These are phyloP conservation scores for Morone chrysops DNA, from an alignment of 2,113 vertebrate species.

Conservation along the genomic window DNA sequence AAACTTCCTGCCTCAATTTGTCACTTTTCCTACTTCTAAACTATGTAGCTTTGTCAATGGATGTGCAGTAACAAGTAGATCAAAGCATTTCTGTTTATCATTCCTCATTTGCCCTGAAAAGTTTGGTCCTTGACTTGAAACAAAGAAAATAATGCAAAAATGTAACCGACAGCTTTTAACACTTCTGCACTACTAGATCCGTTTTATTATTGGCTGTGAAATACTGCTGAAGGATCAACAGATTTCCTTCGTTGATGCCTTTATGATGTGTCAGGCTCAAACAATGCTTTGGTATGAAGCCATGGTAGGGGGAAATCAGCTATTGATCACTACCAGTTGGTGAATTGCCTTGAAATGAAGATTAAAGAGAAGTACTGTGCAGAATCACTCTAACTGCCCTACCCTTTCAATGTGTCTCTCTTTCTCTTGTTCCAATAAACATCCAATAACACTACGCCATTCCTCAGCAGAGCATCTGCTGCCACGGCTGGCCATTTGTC, in stretches of 20 bases:
- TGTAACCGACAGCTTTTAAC: neutral
- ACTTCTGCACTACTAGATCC: neutral
- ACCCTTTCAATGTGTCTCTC: constrained; percentile 40
- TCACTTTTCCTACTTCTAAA: neutral
- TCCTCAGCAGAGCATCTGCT: constrained; percentile 68
- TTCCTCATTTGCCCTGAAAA: neutral
- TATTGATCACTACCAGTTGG: constrained; percentile 63
- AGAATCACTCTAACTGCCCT: constrained; percentile 42
- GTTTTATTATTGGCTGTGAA: constrained; percentile 32
- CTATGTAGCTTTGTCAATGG: neutral
- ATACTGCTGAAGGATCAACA: constrained; percentile 18
- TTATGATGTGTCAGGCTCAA: constrained; percentile 47
- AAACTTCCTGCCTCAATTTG: constrained; percentile 13
- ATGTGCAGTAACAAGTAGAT: neutral
- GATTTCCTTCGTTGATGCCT: constrained; percentile 38
- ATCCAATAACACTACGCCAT: constrained; percentile 60
- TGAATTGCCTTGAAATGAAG: constrained; percentile 67
- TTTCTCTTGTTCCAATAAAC: constrained; percentile 66
- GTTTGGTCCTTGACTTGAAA: neutral
- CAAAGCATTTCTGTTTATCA: neutral
- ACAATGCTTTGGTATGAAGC: constrained; percentile 53
- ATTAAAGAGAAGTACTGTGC: constrained; percentile 51
- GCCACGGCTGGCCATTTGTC: constrained; percentile 65
- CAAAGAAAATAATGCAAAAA: neutral
- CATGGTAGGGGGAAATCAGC: constrained; percentile 42